These are phyloP conservation scores for Labeo calbasu DNA, from an alignment of 2,797 vertebrate genomes.

Conservation along the genomic window DNA sequence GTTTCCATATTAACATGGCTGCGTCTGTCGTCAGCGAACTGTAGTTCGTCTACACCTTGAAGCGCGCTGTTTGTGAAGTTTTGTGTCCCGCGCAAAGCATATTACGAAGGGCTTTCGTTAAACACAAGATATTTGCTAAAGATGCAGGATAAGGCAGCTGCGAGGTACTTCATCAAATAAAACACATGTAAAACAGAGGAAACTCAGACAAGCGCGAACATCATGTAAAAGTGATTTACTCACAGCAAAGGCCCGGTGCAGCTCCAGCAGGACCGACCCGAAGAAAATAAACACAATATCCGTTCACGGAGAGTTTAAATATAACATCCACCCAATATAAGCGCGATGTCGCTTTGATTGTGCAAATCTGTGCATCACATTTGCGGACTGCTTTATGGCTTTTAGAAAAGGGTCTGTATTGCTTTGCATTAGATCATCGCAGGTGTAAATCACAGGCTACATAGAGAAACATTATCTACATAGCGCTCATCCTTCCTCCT, in stretches of 20 bases:
- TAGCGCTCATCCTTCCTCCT: slow-evolving; percentile 70
- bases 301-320: slow-evolving; percentile 65
- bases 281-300: slow-evolving; percentile 58
- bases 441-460: slow-evolving; percentile 63
- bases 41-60: slow-evolving; percentile 5
- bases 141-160: not conserved
- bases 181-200: not conserved
- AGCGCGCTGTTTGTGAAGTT: slow-evolving; percentile 29
- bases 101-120: too few species aligned
- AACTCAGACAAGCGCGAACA: slow-evolving; percentile 46
- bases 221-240: slow-evolving; percentile 47
- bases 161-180: not conserved
- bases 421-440: slow-evolving; percentile 40
- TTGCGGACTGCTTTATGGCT: slow-evolving; percentile 40
- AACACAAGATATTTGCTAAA: not conserved
- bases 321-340: slow-evolving; percentile 33
- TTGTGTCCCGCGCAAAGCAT: slow-evolving; percentile 3
- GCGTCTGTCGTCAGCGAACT: not conserved
- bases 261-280: slow-evolving; percentile 62
- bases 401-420: slow-evolving; percentile 31
- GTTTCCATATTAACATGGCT: slow-evolving; percentile 30
- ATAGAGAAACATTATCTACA: slow-evolving; percentile 67
- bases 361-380: slow-evolving; percentile 53
- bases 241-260: slow-evolving; percentile 45
- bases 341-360: slow-evolving; percentile 45